Percentiles rank a stretch among this genome's conserved stretches.
Conservation (phyloP, 2,888 invertebrate species). For the Synanthedon formicaeformis region DNA sequence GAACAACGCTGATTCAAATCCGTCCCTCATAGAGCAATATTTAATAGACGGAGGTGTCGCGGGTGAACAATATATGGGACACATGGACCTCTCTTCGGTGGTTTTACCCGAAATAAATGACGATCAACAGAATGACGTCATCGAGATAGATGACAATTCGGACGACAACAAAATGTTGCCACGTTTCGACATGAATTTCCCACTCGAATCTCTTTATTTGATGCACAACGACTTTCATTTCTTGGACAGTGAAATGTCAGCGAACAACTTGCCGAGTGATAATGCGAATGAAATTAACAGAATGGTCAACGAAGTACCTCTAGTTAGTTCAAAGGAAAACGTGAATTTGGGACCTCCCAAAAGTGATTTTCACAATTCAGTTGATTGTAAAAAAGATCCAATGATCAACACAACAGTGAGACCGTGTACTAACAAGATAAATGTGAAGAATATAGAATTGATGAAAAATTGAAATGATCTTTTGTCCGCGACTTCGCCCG, state of each 20-base stretch:
- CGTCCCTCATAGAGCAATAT: slow-evolving; percentile 51
- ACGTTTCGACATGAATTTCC: slow-evolving; percentile 55
- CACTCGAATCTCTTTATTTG: slow-evolving; percentile 49
- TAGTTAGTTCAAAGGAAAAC: slow-evolving; percentile 41
- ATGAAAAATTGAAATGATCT: slow-evolving; percentile 48
- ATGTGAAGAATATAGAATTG: slow-evolving; percentile 62
- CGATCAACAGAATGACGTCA: slow-evolving; percentile 50
- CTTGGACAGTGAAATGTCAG: slow-evolving; percentile 45
- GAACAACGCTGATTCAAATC: slow-evolving; percentile 33
- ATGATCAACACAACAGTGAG: slow-evolving; percentile 60
- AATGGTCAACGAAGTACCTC: slow-evolving; percentile 46
- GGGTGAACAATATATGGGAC: slow-evolving; percentile 49
- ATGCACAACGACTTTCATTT: slow-evolving; percentile 63
- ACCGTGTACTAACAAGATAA: slow-evolving; percentile 54
- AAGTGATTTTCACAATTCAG: slow-evolving; percentile 41
- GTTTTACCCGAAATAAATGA: slow-evolving; percentile 41
- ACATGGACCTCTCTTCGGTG: slow-evolving; percentile 44
- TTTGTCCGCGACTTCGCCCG: no score
- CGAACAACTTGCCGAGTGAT: slow-evolving; percentile 30
- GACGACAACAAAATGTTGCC: slow-evolving; percentile 57
- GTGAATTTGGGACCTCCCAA: slow-evolving; percentile 21
- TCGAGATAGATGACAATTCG: slow-evolving; percentile 62
- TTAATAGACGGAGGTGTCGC: slow-evolving; percentile 57
- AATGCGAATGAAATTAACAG: slow-evolving; percentile 41
- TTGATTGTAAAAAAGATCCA: slow-evolving; percentile 56